Base-by-base conservation (phyloP, 2,113 vertebrate genomes). In the Psilopogon haemacephalus region DNA sequence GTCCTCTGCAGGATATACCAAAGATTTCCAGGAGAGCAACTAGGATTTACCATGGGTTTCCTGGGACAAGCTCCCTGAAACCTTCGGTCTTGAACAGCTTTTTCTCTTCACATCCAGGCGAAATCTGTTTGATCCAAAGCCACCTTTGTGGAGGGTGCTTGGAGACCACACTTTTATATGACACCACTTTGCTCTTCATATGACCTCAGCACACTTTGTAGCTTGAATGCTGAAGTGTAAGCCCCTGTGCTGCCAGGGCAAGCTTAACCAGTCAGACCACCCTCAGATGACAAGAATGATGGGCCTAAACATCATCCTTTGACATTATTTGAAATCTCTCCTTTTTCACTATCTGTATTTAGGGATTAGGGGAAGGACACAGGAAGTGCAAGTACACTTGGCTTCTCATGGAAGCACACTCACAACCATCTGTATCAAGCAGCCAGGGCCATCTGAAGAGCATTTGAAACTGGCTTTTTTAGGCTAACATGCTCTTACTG, bases 81-180 rank as follows among this genome's bases (percentile, higher is more conserved):
- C 26, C 17, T 27, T 78, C 3, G 8, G n/a, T 42, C 8, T 2
- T 26, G 48, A 52, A 24, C 0, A 0, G 8, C 38, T n/a, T 3
- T 11, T 56, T 8, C 33, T 69, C 18, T 50, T 75, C 50, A 58
- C 37, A 38, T 16, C 1, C 4, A 13, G 5, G 6, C 11, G 12
- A 37, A 13, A 11, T 20, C 35, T 62, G 27, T 30, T 13, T 7
- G 67, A 68, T 14, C 30, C 42, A 78, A 62, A 24, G 27, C 18
- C 10, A 32, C 5, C 26, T 84, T n/a, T 40, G 33, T 30, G 70
- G 32, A 56, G 33, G 27, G 5, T 12, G 2, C 56, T n/a, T 77
- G 60, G 16, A 55, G n/a, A 26, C 5, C 40, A 32, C 24, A 11
- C 8, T 30, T 60, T 40, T 9, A 38, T 6, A 32, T 1, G n/a